phyloP scores from a whole-genome alignment of 2,113 vertebrate species.

The Antidorcas marsupialis region DNA sequence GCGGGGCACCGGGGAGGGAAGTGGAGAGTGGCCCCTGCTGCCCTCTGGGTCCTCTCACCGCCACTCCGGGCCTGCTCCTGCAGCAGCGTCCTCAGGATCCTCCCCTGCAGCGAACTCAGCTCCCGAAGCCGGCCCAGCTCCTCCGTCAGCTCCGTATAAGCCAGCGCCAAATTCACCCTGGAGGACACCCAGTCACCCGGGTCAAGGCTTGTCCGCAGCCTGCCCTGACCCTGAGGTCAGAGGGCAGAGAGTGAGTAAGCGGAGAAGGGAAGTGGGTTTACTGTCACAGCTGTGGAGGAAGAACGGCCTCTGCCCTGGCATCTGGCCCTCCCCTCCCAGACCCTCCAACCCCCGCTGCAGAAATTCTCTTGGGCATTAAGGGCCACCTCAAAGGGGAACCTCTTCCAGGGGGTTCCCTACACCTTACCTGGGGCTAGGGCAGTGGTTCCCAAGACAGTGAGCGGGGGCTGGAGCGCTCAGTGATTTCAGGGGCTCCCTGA shows the following conservation, averaged over 20 bases:
- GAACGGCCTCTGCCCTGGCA: not conserved
- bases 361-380: not conserved
- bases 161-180: slow-evolving; percentile 96
- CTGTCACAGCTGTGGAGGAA: not conserved
- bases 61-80: slow-evolving; percentile 86
- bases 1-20: not conserved
- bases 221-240: not conserved
- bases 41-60: slow-evolving; percentile 50
- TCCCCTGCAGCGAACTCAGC: slow-evolving; percentile 91
- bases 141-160: slow-evolving; percentile 96
- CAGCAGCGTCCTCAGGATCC: slow-evolving; percentile 91
- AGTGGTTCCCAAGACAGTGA: not conserved
- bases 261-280: not conserved
- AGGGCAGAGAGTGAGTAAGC: not conserved
- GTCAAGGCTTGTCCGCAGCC: not conserved
- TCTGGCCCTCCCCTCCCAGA: not conserved
- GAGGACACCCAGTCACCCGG: not conserved
- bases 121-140: slow-evolving; percentile 91
- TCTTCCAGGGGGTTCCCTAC: not conserved
- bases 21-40: not conserved
- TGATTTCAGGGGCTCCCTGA: not conserved
- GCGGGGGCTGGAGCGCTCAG: not conserved
- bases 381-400: not conserved
- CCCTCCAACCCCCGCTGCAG: no score
- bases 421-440: not conserved